phyloP scores from a whole-genome alignment of 2,113 vertebrate genomes.

The Xiphophorus hellerii region DNA sequence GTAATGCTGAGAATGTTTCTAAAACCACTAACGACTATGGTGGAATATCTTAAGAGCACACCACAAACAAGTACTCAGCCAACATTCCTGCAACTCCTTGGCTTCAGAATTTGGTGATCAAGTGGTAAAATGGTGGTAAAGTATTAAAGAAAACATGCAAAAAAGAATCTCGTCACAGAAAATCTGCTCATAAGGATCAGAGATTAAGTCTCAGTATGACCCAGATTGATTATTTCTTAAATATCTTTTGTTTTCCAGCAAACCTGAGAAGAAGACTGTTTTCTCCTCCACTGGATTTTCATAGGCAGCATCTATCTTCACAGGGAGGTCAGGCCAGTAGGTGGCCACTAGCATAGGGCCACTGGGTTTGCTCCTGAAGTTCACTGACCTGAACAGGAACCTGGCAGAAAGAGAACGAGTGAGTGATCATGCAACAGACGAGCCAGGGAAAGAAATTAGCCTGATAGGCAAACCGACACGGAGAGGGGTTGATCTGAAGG shows the following conservation, averaged over 20 bases:
- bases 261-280: conserved; percentile 95
- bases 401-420: conserved; percentile 72
- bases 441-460: conserved; percentile 25
- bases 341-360: conserved; percentile 93
- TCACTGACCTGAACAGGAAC: conserved; percentile 94
- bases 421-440: conserved; percentile 25
- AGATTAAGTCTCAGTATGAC: background rate
- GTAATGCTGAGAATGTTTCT: conserved; percentile 58
- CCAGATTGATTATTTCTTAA: background rate
- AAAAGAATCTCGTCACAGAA: conserved; percentile 17
- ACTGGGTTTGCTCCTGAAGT: conserved; percentile 85
- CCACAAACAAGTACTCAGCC: conserved; percentile 43
- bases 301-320: conserved; percentile 94
- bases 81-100: conserved; percentile 54
- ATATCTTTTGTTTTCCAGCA: conserved; percentile 3
- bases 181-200: background rate
- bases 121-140: conserved; percentile 33
- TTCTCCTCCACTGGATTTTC: conserved; percentile 94
- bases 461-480: conserved; percentile 24
- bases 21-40: conserved; percentile 65
- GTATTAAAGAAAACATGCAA: conserved; percentile 17
- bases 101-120: conserved; percentile 26
- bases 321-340: conserved; percentile 95
- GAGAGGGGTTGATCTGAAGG: conserved; percentile 23
- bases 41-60: conserved; percentile 45